Conservation (phyloP, 2,797 vertebrate species). For the Acanthiza pusilla region DNA sequence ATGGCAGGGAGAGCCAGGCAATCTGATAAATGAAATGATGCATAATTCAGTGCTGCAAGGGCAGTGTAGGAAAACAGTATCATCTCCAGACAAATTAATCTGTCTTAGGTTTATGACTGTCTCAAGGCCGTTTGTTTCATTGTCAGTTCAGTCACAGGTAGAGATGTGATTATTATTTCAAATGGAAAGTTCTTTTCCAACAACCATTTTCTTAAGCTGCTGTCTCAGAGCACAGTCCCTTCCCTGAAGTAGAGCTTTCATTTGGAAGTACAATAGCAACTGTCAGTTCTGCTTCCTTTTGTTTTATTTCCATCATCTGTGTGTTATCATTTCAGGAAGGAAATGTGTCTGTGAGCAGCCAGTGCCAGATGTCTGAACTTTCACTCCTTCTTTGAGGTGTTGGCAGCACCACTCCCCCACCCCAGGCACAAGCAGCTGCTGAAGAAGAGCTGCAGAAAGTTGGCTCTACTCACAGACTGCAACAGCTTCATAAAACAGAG, state of each 20-base stretch:
- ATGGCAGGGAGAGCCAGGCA: not conserved
- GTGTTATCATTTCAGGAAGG: not conserved
- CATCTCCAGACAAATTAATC: constrained; percentile 33
- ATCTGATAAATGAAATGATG: constrained; percentile 43
- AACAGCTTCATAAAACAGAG: not conserved
- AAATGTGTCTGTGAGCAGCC: not conserved
- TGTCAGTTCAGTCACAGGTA: not conserved
- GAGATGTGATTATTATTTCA: constrained; percentile 50
- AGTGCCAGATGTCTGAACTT: not conserved
- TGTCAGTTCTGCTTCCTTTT: not conserved
- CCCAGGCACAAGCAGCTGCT: not conserved
- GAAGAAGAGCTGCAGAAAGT: not conserved
- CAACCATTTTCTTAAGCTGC: not conserved
- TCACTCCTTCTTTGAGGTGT: not conserved
- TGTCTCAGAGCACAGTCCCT: constrained; percentile 24
- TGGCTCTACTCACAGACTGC: not conserved
- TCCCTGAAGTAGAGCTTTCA: constrained; percentile 19
- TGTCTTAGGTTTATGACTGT: not conserved
- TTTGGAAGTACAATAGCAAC: not conserved
- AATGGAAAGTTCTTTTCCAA: constrained; percentile 24
- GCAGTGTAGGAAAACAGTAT: not conserved
- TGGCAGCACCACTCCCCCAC: not conserved
- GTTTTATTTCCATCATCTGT: not conserved
- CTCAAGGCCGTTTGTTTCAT: constrained; percentile 13
- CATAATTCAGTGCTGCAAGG: constrained; percentile 55